Evolutionary conservation across 2,888 invertebrate genomes (phyloP), one percentile per base, ranked within the genome.

Genomic region (Gasteruption jaculator): DNA sequence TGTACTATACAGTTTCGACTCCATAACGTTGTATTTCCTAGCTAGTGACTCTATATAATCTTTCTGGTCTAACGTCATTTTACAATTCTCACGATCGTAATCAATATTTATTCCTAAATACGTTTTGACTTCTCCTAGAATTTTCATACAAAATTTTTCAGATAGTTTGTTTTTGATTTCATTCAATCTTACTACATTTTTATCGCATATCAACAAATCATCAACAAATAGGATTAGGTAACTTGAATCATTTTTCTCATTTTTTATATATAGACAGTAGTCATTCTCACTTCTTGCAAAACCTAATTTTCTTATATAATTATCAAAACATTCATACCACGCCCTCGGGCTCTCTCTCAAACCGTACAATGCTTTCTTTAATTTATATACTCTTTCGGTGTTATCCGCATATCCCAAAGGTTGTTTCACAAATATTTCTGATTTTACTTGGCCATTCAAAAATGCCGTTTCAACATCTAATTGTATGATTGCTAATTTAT

Each of bases 351-450:
- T 48, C 42, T 52, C 46, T 20, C 32, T 43, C 24, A 55, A 35
- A 11, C 48, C 52, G 38, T 52, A 52, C 15, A 53, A 27, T 5
- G 52, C 31, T 38, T 50, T 50, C n/a, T 33, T 12, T 36, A 48
- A 25, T 27, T 43, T 45, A 15, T 30, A 48, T 1, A 45, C 44
- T 45, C 40, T 27, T 8, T 41, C 34, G 5, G 12, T 21, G 11
- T 34, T 36, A 8, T 44, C 35, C 35, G 47, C 33, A 33, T 42
- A 49, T 4, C 51, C 48, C 33, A 22, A 6, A 10, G 48, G 47
- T 38, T 49, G 38, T 2, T 45, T 29, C 8, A 43, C 37, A 34
- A 41, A 46, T 7, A 45, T 43, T 35, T 48, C 45, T 12, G 44
- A 38, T 34, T 35, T 35, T 16, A 51, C 16, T 18, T 32, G 24